Percentiles rank a stretch among this genome's conserved stretches.
phyloP scores from a whole-genome alignment of 2,797 vertebrate species.

The Streptopelia turtur region DNA sequence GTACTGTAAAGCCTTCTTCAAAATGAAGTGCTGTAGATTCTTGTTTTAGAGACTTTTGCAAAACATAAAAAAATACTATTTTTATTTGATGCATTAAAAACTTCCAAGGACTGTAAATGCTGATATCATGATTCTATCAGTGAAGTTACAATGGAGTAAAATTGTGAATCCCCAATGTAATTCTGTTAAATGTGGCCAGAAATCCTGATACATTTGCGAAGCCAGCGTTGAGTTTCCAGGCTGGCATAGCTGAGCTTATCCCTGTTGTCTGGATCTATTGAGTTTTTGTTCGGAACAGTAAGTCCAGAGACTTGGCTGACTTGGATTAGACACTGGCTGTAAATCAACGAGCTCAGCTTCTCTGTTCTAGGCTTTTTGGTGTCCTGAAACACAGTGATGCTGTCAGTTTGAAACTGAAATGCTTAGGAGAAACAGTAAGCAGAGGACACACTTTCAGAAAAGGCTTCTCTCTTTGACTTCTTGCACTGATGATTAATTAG shows the following conservation, averaged over 20 bases:
- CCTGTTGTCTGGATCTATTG: background rate
- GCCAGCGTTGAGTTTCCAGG: background rate
- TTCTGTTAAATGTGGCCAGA: background rate
- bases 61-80: background rate
- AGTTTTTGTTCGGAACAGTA: background rate
- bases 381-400: background rate
- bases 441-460: background rate
- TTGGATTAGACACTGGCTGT: background rate
- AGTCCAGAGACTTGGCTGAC: background rate
- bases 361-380: background rate
- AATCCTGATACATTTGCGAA: background rate
- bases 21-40: background rate
- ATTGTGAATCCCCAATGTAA: background rate
- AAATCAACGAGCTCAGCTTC: background rate
- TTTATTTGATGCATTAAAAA: background rate
- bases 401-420: background rate
- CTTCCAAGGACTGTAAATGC: background rate
- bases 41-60: background rate
- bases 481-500: background rate
- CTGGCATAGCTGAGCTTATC: background rate
- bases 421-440: background rate
- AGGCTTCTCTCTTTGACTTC: background rate
- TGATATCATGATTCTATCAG: background rate
- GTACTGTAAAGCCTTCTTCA: background rate
- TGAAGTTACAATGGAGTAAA: background rate